Evolutionary conservation across 1,140 invertebrate genomes (phyloP).

Genomic region (Sycophila sp.): DNA sequence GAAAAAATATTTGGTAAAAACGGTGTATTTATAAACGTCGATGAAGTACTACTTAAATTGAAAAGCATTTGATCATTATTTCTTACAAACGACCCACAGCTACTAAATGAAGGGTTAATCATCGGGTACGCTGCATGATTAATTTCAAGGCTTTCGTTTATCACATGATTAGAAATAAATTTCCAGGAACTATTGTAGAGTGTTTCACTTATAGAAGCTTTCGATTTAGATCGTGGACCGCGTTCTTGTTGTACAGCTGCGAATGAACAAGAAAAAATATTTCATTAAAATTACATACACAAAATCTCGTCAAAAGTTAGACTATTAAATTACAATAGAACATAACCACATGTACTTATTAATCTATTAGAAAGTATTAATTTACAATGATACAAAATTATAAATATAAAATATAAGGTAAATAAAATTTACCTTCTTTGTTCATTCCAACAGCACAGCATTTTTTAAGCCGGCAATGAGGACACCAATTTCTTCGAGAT

Average conservation of each 20-base stretch:
- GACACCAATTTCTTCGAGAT: constrained; percentile 87
- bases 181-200: not conserved
- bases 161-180: no score
- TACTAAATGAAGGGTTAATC: no score
- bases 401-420: not conserved
- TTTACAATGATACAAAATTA: not conserved
- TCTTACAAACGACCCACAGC: not conserved
- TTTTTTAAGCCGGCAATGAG: constrained; percentile 82
- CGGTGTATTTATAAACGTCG: not conserved
- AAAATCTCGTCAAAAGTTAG: constrained; percentile 1
- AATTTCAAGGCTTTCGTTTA: not conserved
- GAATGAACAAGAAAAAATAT: not conserved
- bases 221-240: constrained; percentile 73
- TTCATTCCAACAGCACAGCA: constrained; percentile 86
- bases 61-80: not conserved
- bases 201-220: constrained; percentile 31
- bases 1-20: not conserved
- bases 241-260: constrained; percentile 83
- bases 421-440: constrained; percentile 70
- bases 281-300: no score
- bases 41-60: not conserved
- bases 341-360: no score
- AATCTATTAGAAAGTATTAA: no score
- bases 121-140: no score
- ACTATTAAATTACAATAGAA: no score